Conservation (phyloP, 2,797 vertebrate species). For the Diplodus sargus region DNA sequence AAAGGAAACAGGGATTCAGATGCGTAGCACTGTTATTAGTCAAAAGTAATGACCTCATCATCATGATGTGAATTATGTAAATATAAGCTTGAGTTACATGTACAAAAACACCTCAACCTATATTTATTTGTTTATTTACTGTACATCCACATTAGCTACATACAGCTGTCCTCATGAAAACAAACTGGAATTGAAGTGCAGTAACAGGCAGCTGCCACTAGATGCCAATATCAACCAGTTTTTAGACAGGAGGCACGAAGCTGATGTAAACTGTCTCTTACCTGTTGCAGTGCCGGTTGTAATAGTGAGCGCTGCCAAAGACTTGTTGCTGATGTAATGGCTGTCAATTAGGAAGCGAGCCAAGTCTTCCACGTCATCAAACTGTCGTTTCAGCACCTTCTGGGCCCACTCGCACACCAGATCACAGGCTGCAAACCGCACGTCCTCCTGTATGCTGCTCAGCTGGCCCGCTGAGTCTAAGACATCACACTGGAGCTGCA, state of each 20-base stretch:
- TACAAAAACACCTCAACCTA: not conserved
- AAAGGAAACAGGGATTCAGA: constrained; percentile 15
- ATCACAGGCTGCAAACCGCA: constrained; percentile 93
- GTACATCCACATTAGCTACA: not conserved
- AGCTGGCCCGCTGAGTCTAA: constrained; percentile 90
- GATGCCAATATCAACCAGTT: constrained; percentile 61
- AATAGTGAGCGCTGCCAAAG: constrained; percentile 95
- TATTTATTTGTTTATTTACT: not conserved
- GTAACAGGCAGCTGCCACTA: constrained; percentile 61
- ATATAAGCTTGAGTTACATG: not conserved
- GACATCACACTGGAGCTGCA: constrained; percentile 88
- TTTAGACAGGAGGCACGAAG: not conserved
- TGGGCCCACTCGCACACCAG: constrained; percentile 99
- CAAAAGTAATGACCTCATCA: not conserved
- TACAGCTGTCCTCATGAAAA: not conserved
- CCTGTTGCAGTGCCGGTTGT: constrained; percentile 94
- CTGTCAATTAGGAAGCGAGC: constrained; percentile 98
- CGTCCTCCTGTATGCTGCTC: constrained; percentile 92
- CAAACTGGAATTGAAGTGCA: not conserved
- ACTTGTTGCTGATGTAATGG: constrained; percentile 98
- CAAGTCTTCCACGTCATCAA: constrained; percentile 95
- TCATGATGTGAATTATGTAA: not conserved
- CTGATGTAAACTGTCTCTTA: constrained; percentile 62
- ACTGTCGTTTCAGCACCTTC: constrained; percentile 98
- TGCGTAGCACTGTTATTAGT: not conserved